Evolutionary conservation across 2,888 invertebrate species (phyloP).

Genomic region (Sipha maydis): DNA sequence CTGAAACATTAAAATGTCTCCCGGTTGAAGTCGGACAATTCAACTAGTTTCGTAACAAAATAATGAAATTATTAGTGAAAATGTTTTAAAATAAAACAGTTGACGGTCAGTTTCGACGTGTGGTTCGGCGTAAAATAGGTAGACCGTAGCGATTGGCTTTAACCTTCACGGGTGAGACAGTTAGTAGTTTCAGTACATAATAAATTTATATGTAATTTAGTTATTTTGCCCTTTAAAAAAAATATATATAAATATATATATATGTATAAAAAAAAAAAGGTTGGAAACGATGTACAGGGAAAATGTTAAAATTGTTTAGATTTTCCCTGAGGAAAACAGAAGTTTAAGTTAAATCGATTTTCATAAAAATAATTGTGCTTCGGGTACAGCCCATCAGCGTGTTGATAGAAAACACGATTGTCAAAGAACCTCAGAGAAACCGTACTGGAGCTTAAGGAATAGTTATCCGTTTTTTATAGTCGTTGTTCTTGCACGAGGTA

Average conservation of each 20-base stretch:
- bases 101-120: conserved; percentile 9
- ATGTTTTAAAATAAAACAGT: not conserved
- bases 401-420: conserved; percentile 19
- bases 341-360: conserved; percentile 46
- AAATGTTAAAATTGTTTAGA: conserved; percentile 50
- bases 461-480: not conserved
- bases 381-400: not conserved
- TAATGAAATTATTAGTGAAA: too few species aligned
- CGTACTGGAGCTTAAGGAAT: not conserved
- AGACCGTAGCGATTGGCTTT: conserved; percentile 47
- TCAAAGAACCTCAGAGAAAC: not conserved
- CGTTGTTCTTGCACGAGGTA: not conserved
- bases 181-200: not conserved
- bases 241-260: too few species aligned
- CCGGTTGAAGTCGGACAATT: too few species aligned
- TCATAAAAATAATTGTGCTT: conserved; percentile 28
- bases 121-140: conserved; percentile 38
- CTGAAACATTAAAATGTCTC: too few species aligned
- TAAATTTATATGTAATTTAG: conserved; percentile 29
- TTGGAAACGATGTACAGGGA: conserved; percentile 1
- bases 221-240: conserved; percentile 43
- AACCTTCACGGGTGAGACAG: conserved; percentile 31
- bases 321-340: conserved; percentile 39
- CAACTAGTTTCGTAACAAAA: too few species aligned
- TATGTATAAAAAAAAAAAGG: conserved; percentile 28